phyloP scores from a whole-genome alignment of 2,888 invertebrate species.

The Hermodice carunculata region DNA sequence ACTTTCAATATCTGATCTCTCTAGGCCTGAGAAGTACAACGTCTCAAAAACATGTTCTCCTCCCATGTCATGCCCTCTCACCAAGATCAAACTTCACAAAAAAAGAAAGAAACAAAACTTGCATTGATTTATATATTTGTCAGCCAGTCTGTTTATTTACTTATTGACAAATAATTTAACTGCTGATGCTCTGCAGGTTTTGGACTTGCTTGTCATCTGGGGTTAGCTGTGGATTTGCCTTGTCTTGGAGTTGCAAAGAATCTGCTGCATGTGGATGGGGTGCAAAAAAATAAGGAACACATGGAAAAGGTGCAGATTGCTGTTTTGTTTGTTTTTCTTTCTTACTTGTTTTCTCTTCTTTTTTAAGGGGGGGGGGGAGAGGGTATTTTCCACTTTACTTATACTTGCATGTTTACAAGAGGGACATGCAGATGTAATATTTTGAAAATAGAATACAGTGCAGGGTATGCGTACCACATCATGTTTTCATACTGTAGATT shows the following conservation, averaged over 20 bases:
- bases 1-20: no score
- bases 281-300: slow-evolving; percentile 60
- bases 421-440: neutral
- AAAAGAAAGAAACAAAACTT: no score
- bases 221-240: slow-evolving; percentile 67
- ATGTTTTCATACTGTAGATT: neutral
- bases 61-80: no score
- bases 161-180: neutral
- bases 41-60: no score
- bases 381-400: neutral
- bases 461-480: neutral
- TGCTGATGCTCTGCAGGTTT: slow-evolving; percentile 58
- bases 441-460: neutral
- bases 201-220: slow-evolving; percentile 72
- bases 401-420: neutral
- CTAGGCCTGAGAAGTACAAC: no score
- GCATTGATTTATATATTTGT: no score
- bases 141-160: neutral
- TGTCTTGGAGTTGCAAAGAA: slow-evolving; percentile 71
- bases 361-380: no score
- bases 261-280: slow-evolving; percentile 65
- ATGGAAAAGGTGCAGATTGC: slow-evolving; percentile 49
- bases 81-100: no score
- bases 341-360: no score
- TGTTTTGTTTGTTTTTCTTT: neutral